Percentiles rank a stretch among this genome's conserved stretches.
Evolutionary conservation across 2,113 vertebrate species (phyloP).

Genomic region (Silurus meridionalis): DNA sequence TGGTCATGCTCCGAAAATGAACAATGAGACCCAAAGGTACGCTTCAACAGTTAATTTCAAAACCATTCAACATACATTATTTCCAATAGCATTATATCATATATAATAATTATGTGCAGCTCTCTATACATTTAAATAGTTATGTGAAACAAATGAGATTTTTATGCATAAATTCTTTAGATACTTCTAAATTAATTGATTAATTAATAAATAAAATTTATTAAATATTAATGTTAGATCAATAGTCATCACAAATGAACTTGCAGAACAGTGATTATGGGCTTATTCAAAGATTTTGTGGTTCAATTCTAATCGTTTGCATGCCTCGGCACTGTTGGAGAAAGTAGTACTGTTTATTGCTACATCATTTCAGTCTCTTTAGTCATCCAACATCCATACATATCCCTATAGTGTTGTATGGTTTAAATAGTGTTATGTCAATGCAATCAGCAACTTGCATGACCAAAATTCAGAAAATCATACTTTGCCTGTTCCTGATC

Average conservation of each 20-base stretch:
- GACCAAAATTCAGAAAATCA: background rate
- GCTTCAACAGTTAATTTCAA: background rate
- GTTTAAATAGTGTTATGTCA: background rate
- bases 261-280: background rate
- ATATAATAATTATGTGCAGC: no score
- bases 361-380: background rate
- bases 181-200: no score
- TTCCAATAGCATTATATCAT: no score
- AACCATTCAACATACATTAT: background rate
- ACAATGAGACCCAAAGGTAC: background rate
- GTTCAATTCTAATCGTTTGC: background rate
- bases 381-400: background rate
- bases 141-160: no score
- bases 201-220: no score
- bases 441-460: background rate
- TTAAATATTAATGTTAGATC: no score
- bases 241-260: background rate
- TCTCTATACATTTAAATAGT: no score
- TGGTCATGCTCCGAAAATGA: conserved; percentile 1
- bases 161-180: no score
- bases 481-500: background rate
- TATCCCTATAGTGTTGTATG: background rate
- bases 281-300: background rate
- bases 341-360: background rate
- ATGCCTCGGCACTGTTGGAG: background rate